These are phyloP conservation scores for Camelus dromedarius DNA, from an alignment of 2,113 vertebrate species.

Conservation along the genomic window DNA sequence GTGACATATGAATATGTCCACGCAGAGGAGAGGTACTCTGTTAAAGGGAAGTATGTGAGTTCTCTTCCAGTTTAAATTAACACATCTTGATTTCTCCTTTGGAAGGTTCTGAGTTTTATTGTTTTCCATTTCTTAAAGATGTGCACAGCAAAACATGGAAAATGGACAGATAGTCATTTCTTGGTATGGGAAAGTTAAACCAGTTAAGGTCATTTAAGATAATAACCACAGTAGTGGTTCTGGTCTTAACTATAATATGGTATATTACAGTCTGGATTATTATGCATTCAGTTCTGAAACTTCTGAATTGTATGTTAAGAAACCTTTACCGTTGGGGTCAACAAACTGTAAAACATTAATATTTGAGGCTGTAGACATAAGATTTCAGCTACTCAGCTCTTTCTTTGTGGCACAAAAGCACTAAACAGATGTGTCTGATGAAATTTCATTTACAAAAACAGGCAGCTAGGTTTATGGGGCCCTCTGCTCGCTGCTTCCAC, in stretches of 20 bases:
- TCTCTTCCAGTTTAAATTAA: neutral
- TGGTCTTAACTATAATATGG: neutral
- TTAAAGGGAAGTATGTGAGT: neutral
- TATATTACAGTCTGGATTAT: neutral
- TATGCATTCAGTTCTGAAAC: neutral
- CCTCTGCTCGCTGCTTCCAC: too few relatives aligned
- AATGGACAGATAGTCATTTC: neutral
- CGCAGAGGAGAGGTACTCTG: neutral
- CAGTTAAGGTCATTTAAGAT: neutral
- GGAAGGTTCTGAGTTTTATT: neutral
- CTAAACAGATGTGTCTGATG: neutral
- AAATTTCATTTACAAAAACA: neutral
- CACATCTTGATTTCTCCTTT: conserved; percentile 16
- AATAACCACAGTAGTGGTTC: neutral
- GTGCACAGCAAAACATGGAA: neutral
- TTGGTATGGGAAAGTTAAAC: neutral
- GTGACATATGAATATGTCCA: neutral
- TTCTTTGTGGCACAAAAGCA: neutral
- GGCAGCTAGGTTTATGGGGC: neutral
- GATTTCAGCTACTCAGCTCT: neutral
- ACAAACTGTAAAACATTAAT: neutral
- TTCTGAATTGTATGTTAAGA: neutral
- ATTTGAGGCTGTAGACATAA: neutral
- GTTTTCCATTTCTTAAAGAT: conserved; percentile 9
- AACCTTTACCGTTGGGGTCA: neutral